Evolutionary conservation across 2,797 vertebrate genomes (phyloP).

Genomic region (Macropus fuliginosus): DNA sequence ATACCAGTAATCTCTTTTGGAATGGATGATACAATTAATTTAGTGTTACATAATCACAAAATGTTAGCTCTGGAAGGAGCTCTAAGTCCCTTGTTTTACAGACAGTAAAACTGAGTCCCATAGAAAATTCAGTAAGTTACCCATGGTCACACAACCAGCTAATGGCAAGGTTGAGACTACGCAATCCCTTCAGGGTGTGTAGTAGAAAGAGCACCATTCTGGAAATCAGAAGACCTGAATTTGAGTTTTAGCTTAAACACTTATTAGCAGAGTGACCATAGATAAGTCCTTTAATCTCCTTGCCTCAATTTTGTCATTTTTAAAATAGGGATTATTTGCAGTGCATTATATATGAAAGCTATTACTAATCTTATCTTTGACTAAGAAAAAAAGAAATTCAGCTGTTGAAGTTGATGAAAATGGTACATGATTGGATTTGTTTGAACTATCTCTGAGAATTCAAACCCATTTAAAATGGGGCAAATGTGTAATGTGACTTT

Average conservation of each 20-base stretch:
- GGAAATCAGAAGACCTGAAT: background rate
- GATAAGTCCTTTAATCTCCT: background rate
- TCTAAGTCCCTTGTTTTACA: background rate
- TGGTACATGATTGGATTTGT: background rate
- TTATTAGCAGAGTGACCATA: background rate
- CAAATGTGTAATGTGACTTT: background rate
- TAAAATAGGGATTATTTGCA: background rate
- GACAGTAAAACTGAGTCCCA: background rate
- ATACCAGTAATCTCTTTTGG: background rate
- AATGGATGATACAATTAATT: background rate
- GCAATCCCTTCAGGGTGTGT: background rate
- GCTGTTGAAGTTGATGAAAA: background rate
- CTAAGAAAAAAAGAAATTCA: background rate
- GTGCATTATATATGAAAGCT: background rate
- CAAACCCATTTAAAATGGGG: too few relatives aligned
- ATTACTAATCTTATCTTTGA: background rate
- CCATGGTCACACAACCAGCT: background rate
- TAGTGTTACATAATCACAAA: background rate
- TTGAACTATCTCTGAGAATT: background rate
- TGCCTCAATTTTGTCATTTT: background rate
- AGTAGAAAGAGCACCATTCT: background rate
- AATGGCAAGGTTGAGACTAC: background rate
- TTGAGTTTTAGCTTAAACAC: background rate
- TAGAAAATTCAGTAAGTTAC: background rate
- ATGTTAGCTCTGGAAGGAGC: background rate